phyloP scores from a whole-genome alignment of 1,140 invertebrate genomes.

The Daktulosphaira vitifoliae region DNA sequence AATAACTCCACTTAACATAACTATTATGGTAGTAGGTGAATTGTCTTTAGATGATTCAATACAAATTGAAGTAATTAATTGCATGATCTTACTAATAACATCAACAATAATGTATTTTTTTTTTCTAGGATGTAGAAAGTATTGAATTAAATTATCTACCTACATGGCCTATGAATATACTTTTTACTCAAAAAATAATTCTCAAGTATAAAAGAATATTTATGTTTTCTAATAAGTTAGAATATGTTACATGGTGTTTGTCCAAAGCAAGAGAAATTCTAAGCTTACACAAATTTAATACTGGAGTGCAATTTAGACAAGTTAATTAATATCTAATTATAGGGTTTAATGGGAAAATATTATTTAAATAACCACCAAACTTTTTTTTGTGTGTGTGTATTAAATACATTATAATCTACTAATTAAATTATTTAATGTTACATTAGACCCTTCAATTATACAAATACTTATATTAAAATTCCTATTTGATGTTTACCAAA shows the following conservation, averaged over 20 bases:
- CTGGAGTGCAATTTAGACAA: slow-evolving; percentile 11
- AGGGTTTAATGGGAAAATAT: too few relatives aligned
- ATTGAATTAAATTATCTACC: slow-evolving; percentile 9
- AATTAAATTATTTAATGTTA: too few relatives aligned
- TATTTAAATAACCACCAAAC: too few relatives aligned
- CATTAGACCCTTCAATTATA: too few relatives aligned
- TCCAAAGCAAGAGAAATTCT: slow-evolving; percentile 14
- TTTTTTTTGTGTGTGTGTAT: too few relatives aligned
- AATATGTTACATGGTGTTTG: slow-evolving; percentile 26
- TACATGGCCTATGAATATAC: slow-evolving; percentile 9
- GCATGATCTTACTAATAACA: too few relatives aligned
- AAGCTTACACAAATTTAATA: slow-evolving; percentile 8
- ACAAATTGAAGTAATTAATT: slow-evolving; percentile 8
- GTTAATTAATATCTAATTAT: too few relatives aligned
- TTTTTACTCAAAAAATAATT: slow-evolving; percentile 11
- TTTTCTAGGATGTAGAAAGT: slow-evolving; percentile 16
- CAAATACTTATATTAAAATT: too few relatives aligned
- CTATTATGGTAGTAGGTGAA: not conserved
- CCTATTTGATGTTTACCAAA: too few relatives aligned
- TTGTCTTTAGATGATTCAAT: not conserved
- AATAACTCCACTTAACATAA: not conserved
- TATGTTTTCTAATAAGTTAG: slow-evolving; percentile 18
- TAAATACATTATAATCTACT: too few relatives aligned
- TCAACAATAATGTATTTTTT: not conserved
- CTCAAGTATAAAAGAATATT: slow-evolving; percentile 22